These are phyloP conservation scores for Polietes domitor DNA, from an alignment of 2,888 invertebrate species.

Conservation along the genomic window DNA sequence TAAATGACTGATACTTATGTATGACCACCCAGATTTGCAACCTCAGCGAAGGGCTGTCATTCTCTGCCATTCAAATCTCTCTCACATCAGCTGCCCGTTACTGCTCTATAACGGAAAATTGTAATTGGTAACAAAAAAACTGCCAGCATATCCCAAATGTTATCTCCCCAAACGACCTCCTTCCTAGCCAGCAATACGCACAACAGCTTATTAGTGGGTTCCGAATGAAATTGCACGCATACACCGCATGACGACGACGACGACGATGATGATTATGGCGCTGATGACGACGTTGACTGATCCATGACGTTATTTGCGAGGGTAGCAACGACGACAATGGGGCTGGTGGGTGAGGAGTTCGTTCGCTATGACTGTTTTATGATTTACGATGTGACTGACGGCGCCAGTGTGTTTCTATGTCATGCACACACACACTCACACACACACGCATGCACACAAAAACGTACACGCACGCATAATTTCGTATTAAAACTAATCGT, in stretches of 20 bases:
- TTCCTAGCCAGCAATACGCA: too few relatives aligned
- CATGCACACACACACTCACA: neutral
- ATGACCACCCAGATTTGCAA: too few relatives aligned
- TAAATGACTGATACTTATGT: too few relatives aligned
- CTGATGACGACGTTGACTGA: neutral
- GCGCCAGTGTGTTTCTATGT: conserved; percentile 34
- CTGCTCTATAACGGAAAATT: too few relatives aligned
- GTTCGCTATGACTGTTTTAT: conserved; percentile 15
- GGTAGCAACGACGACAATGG: neutral
- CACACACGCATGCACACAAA: neutral
- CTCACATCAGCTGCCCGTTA: too few relatives aligned
- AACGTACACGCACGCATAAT: conserved; percentile 5
- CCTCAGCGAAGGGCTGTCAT: too few relatives aligned
- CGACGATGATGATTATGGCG: neutral
- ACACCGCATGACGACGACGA: neutral
- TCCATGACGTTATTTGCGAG: neutral
- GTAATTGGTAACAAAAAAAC: too few relatives aligned
- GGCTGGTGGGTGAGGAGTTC: neutral
- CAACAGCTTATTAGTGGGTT: too few relatives aligned
- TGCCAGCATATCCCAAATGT: too few relatives aligned
- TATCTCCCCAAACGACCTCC: too few relatives aligned
- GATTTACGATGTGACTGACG: conserved; percentile 55
- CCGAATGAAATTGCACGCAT: neutral
- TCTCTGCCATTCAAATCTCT: too few relatives aligned
- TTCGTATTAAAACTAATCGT: conserved; percentile 27